Evolutionary conservation across 1,140 invertebrate species (phyloP), one percentile per base, ranked within the genome.

Genomic region (Bombus huntii): DNA sequence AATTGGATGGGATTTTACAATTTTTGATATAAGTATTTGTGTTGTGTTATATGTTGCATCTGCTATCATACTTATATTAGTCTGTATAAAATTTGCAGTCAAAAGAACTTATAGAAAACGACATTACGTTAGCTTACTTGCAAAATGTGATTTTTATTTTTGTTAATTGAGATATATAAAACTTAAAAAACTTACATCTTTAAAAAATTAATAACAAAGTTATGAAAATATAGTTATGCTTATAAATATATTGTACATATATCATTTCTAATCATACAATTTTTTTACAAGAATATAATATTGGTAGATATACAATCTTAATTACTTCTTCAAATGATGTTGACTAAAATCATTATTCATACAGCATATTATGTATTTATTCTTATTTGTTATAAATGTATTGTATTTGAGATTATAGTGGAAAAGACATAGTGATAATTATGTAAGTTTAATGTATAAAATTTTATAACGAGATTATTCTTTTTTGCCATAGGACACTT

Each of bases 31-130:
- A 88, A 97, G 97, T 86, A 96, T 98, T 91, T 98, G 97, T 93
- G 96, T 98, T 86, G 92, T 98, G 39, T 94, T 98, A 37, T 98
- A 98, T 92, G 92, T 97, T 53, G 94, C 96, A 57, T 98, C 97
- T 83, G 96, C 97, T 72, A 88, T 95, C 65, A 96, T 98, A 91
- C 95, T 98, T 84, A 96, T 97, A 82, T 81, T 98, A 81, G 96
- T 98, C 78, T 98, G 98, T 93, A 97, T 97, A 92, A 96, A 97
- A 92, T 97, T 98, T 93, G 95, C 97, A 79, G 96, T 97, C 76
- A 97, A 96, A 92, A 96, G 96, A 92, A 96, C 96, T 85, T 97
- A 97, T 92, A 96, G 96, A 90, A 98, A 97, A 94, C 97, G 97
- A 93, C 93, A 95, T 75, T 97, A 97, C 90, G 95, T 97, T 94